A percentile compares a stretch with the other conserved stretches of the same genome.
Conservation (phyloP, 2,113 vertebrate genomes). For the Lucifuga dentata region DNA sequence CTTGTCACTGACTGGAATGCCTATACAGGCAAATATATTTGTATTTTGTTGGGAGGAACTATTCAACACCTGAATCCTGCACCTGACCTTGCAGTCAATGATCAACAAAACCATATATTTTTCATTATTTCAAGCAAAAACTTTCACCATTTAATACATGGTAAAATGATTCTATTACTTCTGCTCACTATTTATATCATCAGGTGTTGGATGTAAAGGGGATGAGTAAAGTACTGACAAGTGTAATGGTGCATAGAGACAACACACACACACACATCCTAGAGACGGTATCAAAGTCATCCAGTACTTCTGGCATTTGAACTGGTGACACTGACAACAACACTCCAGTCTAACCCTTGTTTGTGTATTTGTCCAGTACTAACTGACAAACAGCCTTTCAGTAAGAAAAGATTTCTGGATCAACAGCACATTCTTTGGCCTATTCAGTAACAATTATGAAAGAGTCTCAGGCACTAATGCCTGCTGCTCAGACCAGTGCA, state of each 20-base stretch:
- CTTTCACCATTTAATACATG: too few species aligned
- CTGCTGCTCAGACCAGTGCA: not conserved
- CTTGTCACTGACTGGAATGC: not conserved
- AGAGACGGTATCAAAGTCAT: not conserved
- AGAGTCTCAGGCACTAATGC: not conserved
- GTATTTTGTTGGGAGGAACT: not conserved
- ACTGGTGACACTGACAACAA: conserved; percentile 33
- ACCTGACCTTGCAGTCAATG: not conserved
- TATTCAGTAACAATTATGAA: conserved; percentile 28
- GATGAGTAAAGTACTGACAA: too few species aligned
- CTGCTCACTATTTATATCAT: not conserved
- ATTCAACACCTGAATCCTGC: not conserved
- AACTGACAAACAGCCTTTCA: conserved; percentile 15
- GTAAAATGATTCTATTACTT: not conserved
- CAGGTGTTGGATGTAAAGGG: not conserved
- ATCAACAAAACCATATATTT: not conserved
- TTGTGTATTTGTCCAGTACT: not conserved
- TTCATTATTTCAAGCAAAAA: too few species aligned
- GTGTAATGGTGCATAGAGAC: too few species aligned
- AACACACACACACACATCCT: conserved; percentile 2
- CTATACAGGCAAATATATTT: not conserved
- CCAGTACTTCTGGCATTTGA: conserved; percentile 27
- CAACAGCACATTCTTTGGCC: conserved; percentile 2
- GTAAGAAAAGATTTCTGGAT: not conserved
- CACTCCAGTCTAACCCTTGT: not conserved